Evolutionary conservation across 1,140 invertebrate species (phyloP).

Genomic region (Lysiphlebus fabarum): DNA sequence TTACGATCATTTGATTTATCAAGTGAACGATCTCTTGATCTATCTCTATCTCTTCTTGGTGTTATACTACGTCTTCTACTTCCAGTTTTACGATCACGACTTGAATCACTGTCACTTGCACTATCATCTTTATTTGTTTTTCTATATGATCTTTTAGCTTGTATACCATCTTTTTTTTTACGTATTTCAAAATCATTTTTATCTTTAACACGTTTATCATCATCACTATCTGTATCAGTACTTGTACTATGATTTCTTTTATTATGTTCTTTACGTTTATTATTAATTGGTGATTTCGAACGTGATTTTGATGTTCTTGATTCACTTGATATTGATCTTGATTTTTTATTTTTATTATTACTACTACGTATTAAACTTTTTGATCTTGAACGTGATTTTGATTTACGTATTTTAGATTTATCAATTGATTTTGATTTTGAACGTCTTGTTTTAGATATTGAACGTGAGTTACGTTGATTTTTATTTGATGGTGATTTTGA

Average conservation of each 20-base stretch:
- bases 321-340: slow-evolving; percentile 44
- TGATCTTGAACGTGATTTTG: slow-evolving; percentile 43
- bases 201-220: slow-evolving; percentile 54
- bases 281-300: slow-evolving; percentile 39
- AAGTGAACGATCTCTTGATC: slow-evolving; percentile 45
- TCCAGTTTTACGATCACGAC: slow-evolving; percentile 47
- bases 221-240: slow-evolving; percentile 48
- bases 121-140: slow-evolving; percentile 78
- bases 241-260: slow-evolving; percentile 44
- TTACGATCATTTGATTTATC: slow-evolving; percentile 42
- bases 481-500: slow-evolving; percentile 42
- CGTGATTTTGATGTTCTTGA: slow-evolving; percentile 47
- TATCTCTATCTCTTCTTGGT: slow-evolving; percentile 45
- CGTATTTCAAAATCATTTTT: slow-evolving; percentile 70
- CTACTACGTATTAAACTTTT: slow-evolving; percentile 43
- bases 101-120: slow-evolving; percentile 56
- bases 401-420: slow-evolving; percentile 36
- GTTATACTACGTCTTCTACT: slow-evolving; percentile 44
- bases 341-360: slow-evolving; percentile 49
- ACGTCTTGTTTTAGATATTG: slow-evolving; percentile 34
- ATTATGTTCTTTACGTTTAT: slow-evolving; percentile 49
- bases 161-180: slow-evolving; percentile 74
- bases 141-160: slow-evolving; percentile 80
- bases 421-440: slow-evolving; percentile 32
- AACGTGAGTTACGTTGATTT: slow-evolving; percentile 35